Evolutionary conservation across 2,797 vertebrate genomes (phyloP), one percentile per base, ranked within the genome.

Genomic region (Melanotaenia parkinsoni): DNA sequence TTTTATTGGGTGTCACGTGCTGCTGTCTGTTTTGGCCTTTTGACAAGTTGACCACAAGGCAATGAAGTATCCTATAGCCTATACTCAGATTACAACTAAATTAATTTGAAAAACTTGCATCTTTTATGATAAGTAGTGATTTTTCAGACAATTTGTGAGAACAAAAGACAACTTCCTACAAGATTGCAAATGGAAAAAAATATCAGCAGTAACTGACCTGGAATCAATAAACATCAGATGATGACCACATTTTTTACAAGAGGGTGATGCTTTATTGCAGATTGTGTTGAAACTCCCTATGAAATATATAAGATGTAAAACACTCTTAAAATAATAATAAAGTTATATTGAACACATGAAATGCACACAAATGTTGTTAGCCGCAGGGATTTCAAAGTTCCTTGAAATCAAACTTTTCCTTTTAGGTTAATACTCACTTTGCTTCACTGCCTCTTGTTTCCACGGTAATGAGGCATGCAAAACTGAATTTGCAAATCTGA

Each of bases 401-500:
- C 18, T 3, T 67, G 4, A 43, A 58, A 62, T 51, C 26, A 4
- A 4, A 58, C 16, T 37, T 61, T 13, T 35, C 5, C 22, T 59
- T 66, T 56, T 50, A 32, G 1, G 24, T 56, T 58, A 6, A 70
- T 40, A 1, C 7, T 45, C 5, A n/a, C 0, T 40, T 6, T 68
- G 37, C n/a, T 76, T 35, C 30, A 32, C n/a, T 57, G 33, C 37
- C 4, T 64, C 37, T 12, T 63, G 73, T 80, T 56, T 10, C 63
- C 37, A 60, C 80, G 70, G 16, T 56, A 73, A 74, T 74, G 18
- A 79, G 70, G 7, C 64, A 86, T 86, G 76, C 79, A 86, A 86
- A 90, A 33, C 45, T 67, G 16, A 28, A 83, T 86, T 89, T 90
- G 72, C 81, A 83, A 74, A 66, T 45, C 16, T 30, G n/a, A 70